Conservation (phyloP, 2,797 vertebrate genomes). For the Myripristis jacobus region DNA sequence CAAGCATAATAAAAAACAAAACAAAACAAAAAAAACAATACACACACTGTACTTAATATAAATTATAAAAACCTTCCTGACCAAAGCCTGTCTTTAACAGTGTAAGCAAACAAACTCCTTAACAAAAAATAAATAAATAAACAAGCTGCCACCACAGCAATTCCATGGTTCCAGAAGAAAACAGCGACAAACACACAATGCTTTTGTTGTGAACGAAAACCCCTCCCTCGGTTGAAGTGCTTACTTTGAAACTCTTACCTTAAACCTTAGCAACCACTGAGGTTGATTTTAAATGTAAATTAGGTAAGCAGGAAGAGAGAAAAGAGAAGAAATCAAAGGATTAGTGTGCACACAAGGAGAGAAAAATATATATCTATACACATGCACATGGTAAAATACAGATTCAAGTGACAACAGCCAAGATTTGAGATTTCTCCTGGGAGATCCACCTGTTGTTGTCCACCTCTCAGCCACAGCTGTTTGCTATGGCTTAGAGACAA, state of each 20-base stretch:
- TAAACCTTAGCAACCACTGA: conserved; percentile 99
- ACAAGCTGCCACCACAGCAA: conserved; percentile 33
- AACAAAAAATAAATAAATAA: neutral
- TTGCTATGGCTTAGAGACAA: no score
- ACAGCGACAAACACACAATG: conserved; percentile 22
- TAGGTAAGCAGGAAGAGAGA: conserved; percentile 89
- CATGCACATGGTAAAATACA: no score
- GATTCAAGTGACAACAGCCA: conserved; percentile 33
- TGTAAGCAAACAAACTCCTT: neutral
- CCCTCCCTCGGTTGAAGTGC: neutral
- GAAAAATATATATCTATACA: conserved; percentile 44
- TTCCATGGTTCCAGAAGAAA: neutral
- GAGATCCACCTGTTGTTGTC: conserved; percentile 17
- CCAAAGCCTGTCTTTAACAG: neutral
- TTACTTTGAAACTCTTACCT: conserved; percentile 90
- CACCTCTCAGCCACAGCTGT: no score
- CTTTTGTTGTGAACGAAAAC: neutral
- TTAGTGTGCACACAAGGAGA: conserved; percentile 59
- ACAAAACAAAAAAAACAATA: neutral
- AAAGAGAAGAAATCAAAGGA: conserved; percentile 81
- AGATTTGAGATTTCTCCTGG: conserved; percentile 32
- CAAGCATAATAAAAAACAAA: no score
- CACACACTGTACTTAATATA: no score
- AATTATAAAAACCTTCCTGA: neutral
- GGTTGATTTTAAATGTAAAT: conserved; percentile 90